Evolutionary conservation across 53 echinoderm and acorn worm genomes (phyloP).

Genomic region (Zoroaster sp.): DNA sequence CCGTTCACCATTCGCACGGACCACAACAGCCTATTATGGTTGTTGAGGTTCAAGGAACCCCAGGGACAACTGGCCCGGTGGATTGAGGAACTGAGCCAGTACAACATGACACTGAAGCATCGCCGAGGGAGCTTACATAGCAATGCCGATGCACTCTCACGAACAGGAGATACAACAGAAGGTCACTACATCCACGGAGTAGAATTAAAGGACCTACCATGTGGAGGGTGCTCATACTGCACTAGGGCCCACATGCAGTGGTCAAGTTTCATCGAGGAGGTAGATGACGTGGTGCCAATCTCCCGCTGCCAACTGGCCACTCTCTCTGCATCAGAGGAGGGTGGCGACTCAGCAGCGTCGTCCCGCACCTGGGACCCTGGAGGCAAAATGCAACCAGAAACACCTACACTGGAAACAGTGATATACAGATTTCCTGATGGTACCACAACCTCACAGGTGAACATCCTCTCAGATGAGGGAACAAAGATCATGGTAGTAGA

Average conservation of each 20-base stretch:
- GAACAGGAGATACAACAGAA: slow-evolving; percentile 24
- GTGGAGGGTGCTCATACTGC: slow-evolving; percentile 52
- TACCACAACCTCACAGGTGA: slow-evolving; percentile 2
- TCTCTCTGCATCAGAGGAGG: not conserved
- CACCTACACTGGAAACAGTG: not conserved
- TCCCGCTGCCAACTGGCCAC: not conserved
- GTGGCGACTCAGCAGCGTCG: not conserved
- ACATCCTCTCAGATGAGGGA: not conserved
- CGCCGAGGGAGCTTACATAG: slow-evolving; percentile 42
- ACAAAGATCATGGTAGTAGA: too few relatives aligned
- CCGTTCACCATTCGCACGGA: slow-evolving; percentile 46
- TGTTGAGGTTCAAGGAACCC: slow-evolving; percentile 46
- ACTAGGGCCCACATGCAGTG: slow-evolving; percentile 10
- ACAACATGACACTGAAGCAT: slow-evolving; percentile 67
- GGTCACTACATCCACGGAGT: slow-evolving; percentile 32
- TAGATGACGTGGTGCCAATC: slow-evolving; percentile 20
- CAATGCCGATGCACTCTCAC: slow-evolving; percentile 51
- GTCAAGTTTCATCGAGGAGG: slow-evolving; percentile 39
- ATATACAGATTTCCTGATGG: slow-evolving; percentile 4
- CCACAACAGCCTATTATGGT: slow-evolving; percentile 48
- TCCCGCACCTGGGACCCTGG: slow-evolving; percentile 12
- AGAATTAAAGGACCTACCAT: slow-evolving; percentile 31
- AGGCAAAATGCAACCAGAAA: not conserved
- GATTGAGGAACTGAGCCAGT: slow-evolving; percentile 71
- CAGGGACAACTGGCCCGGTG: slow-evolving; percentile 54